Conservation (phyloP, 2,888 invertebrate species). For the Digitonthophagus gazella region DNA sequence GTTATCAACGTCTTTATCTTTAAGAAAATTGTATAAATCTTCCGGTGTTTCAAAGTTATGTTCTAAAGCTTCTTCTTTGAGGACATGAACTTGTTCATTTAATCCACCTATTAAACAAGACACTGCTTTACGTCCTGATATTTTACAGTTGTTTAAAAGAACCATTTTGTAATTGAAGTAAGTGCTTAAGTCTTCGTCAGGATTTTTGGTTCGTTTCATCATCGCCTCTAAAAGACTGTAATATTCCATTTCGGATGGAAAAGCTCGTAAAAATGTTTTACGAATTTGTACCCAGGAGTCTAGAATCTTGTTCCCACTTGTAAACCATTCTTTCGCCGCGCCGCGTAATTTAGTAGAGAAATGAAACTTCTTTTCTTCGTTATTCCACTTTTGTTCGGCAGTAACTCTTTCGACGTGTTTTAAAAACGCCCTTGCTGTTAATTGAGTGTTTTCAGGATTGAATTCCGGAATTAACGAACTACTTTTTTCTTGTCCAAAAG, state of each 20-base stretch:
- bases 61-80: conserved; percentile 24
- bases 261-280: conserved; percentile 28
- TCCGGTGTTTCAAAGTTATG: conserved; percentile 25
- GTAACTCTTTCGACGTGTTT: conserved; percentile 33
- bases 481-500: conserved; percentile 27
- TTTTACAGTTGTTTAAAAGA: conserved; percentile 34
- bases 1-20: conserved; percentile 19
- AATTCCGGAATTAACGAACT: conserved; percentile 33
- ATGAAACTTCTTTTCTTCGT: conserved; percentile 34
- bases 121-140: conserved; percentile 36
- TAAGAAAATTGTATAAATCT: conserved; percentile 26
- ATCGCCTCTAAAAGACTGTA: conserved; percentile 30
- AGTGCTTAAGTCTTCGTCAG: conserved; percentile 33
- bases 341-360: conserved; percentile 36
- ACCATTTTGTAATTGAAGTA: conserved; percentile 38
- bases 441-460: conserved; percentile 33
- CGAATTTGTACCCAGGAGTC: conserved; percentile 29
- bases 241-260: conserved; percentile 33
- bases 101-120: conserved; percentile 39
- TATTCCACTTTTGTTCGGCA: conserved; percentile 32
- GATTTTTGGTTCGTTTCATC: conserved; percentile 32
- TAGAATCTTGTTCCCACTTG: conserved; percentile 31
- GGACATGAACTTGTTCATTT: conserved; percentile 8
- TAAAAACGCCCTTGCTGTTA: conserved; percentile 33
- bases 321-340: conserved; percentile 36